phyloP scores from a whole-genome alignment of 2,797 vertebrate genomes.

The Gallinago stenura region DNA sequence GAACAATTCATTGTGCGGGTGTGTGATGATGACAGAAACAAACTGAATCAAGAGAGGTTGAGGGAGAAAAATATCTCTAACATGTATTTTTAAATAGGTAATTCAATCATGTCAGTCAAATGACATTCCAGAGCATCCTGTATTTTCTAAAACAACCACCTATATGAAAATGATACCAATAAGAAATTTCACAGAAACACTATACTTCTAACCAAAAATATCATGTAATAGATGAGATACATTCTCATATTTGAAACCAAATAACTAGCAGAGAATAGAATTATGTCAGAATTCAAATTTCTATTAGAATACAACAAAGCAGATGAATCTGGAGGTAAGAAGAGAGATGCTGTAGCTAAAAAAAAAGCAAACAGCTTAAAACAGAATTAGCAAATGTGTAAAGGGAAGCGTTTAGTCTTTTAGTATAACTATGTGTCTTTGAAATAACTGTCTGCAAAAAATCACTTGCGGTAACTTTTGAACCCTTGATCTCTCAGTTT shows the following conservation, averaged over 20 bases:
- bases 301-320: background rate
- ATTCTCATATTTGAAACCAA: background rate
- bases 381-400: background rate
- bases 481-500: background rate
- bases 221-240: background rate
- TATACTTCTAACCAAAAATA: background rate
- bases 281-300: background rate
- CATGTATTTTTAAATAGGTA: background rate
- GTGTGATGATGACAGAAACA: background rate
- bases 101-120: background rate
- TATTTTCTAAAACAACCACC: background rate
- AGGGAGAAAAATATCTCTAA: background rate
- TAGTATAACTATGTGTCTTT: background rate
- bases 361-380: background rate
- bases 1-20: background rate
- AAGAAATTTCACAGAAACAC: background rate
- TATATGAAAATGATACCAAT: background rate
- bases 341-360: background rate
- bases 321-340: background rate
- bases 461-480: background rate
- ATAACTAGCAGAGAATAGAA: background rate
- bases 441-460: background rate
- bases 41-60: background rate
- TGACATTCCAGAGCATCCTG: background rate
- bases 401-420: background rate